Evolutionary conservation across 2,888 invertebrate genomes (phyloP), one percentile per base, ranked within the genome.

Genomic region (Apamea epomidion): DNA sequence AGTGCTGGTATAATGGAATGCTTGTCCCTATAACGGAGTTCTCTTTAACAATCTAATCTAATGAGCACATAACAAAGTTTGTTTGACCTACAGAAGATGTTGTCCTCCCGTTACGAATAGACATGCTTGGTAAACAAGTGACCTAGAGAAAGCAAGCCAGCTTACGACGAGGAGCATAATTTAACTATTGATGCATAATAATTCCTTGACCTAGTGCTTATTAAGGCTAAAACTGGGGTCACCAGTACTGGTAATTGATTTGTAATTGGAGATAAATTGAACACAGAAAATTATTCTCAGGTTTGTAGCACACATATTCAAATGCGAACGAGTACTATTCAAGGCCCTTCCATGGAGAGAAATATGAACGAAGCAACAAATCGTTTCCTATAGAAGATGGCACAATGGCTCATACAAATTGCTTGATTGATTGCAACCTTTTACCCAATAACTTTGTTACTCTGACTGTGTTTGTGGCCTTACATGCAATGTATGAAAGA

Each of bases 21-120:
- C 37, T 60, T 81, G 79, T 86, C 68, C 89, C 81, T 89, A 87
- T 80, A 90, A 77, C 60, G 82, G 75, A 75, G 80, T 80, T 79
- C 76, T 76, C 76, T 76, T 78, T 72, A 79, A 84, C 88, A 80
- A 85, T 87, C 60, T 89, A 90, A 90, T 91, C 84, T 91, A 89
- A 87, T 83, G 85, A 90, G 89, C 78, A 89, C 86, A 90, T 86
- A 84, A 86, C 85, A 89, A 91, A 91, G 90, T 84, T 87, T 83
- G 81, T 83, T 85, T 89, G 90, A 91, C 91, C 90, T 87, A 90
- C 89, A 91, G 84, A 88, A 89, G 85, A 88, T 89, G 90, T 88
- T 87, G 92, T 92, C 93, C 92, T 92, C 92, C 93, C 92, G 93
- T 92, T 92, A 93, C 88, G 83, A 91, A 90, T 90, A 88, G 86